Conservation (phyloP, 2,888 invertebrate genomes). For the Megastigmus dorsalis region DNA sequence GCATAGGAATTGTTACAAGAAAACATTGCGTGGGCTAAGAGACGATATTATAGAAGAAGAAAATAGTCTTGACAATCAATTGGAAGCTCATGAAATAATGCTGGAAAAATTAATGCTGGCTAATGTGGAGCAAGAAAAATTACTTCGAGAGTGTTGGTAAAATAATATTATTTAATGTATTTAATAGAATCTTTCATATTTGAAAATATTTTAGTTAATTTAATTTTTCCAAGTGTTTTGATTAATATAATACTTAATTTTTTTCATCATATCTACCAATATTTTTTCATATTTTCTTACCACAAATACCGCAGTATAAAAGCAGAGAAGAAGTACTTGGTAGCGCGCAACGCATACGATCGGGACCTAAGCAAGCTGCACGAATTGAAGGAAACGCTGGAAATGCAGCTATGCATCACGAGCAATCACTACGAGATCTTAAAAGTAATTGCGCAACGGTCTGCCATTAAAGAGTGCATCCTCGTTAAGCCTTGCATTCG, state of each 20-base stretch:
- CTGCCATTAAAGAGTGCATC: too few relatives aligned
- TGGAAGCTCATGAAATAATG: conserved; percentile 35
- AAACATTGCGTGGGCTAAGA: conserved; percentile 12
- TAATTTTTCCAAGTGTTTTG: too few relatives aligned
- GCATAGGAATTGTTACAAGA: conserved; percentile 34
- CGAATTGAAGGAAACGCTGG: conserved; percentile 57
- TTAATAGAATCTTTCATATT: too few relatives aligned
- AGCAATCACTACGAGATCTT: conserved; percentile 54
- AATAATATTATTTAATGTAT: not conserved
- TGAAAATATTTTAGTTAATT: too few relatives aligned
- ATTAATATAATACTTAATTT: too few relatives aligned
- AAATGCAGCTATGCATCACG: conserved; percentile 53
- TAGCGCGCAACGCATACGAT: conserved; percentile 61
- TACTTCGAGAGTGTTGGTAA: conserved; percentile 34
- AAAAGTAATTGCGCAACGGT: conserved; percentile 62
- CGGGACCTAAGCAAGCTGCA: conserved; percentile 59
- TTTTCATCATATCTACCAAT: too few relatives aligned
- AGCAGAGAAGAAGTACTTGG: conserved; percentile 56
- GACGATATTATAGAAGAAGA: conserved; percentile 40
- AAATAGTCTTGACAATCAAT: conserved; percentile 36
- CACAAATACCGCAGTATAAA: conserved; percentile 59
- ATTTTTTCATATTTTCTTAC: too few relatives aligned
- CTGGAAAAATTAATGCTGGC: conserved; percentile 26
- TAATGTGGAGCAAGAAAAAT: conserved; percentile 47
- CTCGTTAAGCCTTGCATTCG: too few relatives aligned